Conservation (phyloP, 2,113 vertebrate genomes). For the Ptilonorhynchus violaceus region DNA sequence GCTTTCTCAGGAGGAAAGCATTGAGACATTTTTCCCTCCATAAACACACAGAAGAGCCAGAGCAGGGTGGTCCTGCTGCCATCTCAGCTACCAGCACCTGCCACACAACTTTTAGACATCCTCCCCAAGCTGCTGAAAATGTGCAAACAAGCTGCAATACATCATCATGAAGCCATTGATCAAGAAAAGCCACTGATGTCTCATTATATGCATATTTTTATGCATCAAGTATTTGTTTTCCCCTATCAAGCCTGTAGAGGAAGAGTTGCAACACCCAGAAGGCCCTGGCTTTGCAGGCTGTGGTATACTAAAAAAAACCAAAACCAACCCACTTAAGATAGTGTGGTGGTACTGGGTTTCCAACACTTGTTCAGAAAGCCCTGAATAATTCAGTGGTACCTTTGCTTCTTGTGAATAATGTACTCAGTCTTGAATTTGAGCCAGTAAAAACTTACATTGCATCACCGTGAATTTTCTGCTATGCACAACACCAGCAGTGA, state of each 20-base stretch:
- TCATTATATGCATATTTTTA: background rate
- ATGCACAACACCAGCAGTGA: background rate
- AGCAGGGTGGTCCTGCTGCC: background rate
- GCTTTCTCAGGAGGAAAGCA: background rate
- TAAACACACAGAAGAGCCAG: background rate
- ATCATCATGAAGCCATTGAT: background rate
- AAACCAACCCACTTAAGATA: background rate
- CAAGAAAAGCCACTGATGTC: background rate
- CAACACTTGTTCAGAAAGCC: background rate
- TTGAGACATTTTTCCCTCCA: background rate
- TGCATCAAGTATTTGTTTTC: background rate
- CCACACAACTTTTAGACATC: background rate
- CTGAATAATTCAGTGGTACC: background rate
- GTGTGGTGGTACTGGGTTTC: background rate
- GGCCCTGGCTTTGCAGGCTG: background rate
- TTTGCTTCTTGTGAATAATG: background rate
- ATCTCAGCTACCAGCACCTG: background rate
- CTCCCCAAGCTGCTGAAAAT: background rate
- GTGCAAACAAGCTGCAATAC: background rate
- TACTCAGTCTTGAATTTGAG: background rate
- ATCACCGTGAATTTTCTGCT: background rate
- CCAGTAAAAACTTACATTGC: background rate
- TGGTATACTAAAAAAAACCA: background rate
- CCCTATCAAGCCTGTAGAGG: background rate
- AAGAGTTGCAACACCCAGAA: background rate